A percentile compares a stretch with the other conserved stretches of the same genome.
Evolutionary conservation across 2,113 vertebrate species (phyloP).

Genomic region (Syngnathoides biaculeatus): DNA sequence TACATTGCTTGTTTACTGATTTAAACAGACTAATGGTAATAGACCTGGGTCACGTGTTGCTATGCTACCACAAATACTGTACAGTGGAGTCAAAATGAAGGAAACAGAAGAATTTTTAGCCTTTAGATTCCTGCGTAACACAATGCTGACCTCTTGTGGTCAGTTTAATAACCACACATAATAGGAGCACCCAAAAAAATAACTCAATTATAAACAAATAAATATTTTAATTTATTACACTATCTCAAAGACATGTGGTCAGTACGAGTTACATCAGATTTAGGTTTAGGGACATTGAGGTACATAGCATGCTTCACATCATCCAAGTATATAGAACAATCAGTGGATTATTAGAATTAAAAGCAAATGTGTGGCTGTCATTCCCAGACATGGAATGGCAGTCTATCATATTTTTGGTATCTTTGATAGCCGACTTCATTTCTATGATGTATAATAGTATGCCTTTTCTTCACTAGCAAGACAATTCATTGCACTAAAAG

Average conservation of each 20-base stretch:
- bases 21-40: not conserved
- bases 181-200: not conserved
- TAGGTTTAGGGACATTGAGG: slow-evolving; percentile 25
- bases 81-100: not conserved
- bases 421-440: not conserved
- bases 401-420: not conserved
- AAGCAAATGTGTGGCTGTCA: slow-evolving; percentile 21
- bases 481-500: not conserved
- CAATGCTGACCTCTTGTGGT: slow-evolving; percentile 62
- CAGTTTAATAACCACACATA: not conserved
- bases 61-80: slow-evolving; percentile 12
- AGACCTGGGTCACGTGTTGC: slow-evolving; percentile 13
- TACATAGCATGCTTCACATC: slow-evolving; percentile 21
- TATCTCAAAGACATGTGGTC: slow-evolving; percentile 36
- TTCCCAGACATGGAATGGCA: not conserved
- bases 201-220: slow-evolving; percentile 59
- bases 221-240: slow-evolving; percentile 59
- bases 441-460: not conserved
- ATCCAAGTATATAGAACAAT: slow-evolving; percentile 45
- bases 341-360: slow-evolving; percentile 17
- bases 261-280: slow-evolving; percentile 24
- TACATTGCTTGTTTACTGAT: slow-evolving; percentile 2
- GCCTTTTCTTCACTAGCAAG: not conserved
- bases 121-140: not conserved
- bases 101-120: not conserved